phyloP scores from a whole-genome alignment of 2,113 vertebrate genomes.

The Scopus umbretta region DNA sequence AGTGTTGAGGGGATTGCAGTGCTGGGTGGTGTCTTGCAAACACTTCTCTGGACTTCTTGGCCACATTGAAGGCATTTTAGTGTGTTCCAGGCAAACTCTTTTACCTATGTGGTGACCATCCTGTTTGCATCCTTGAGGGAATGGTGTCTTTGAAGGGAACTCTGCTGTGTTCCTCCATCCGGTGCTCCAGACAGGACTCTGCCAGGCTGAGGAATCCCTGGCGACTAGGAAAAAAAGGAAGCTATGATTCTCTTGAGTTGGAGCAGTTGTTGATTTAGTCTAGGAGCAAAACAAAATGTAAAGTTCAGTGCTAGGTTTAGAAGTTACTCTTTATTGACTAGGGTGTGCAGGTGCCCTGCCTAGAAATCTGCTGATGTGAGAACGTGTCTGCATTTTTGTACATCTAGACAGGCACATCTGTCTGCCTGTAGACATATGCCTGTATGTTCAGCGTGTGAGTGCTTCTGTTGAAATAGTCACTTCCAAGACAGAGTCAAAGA shows the following conservation, averaged over 20 bases:
- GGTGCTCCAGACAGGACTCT: not conserved
- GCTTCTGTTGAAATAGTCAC: not conserved
- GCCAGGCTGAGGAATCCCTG: not conserved
- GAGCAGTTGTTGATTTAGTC: not conserved
- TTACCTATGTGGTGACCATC: rapidly evolving
- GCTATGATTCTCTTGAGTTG: not conserved
- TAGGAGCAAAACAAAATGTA: not conserved
- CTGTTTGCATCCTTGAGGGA: not conserved
- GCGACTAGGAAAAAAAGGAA: not conserved
- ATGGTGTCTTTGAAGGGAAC: not conserved
- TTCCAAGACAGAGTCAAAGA: not conserved
- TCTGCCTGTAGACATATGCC: not conserved
- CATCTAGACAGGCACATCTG: not conserved
- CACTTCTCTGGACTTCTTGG: constrained; percentile 15
- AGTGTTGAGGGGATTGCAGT: not conserved
- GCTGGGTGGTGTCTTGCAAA: constrained; percentile 2
- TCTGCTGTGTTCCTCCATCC: not conserved
- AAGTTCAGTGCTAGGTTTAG: not conserved
- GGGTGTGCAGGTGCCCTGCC: not conserved
- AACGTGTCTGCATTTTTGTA: not conserved
- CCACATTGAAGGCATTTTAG: not conserved
- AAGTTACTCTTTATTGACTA: not conserved
- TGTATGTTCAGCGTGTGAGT: not conserved
- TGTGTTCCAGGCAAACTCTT: not conserved
- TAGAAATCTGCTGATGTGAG: not conserved